Evolutionary conservation across 2,797 vertebrate species (phyloP), one percentile per base, ranked within the genome.

Genomic region (Melanogrammus aeglefinus): DNA sequence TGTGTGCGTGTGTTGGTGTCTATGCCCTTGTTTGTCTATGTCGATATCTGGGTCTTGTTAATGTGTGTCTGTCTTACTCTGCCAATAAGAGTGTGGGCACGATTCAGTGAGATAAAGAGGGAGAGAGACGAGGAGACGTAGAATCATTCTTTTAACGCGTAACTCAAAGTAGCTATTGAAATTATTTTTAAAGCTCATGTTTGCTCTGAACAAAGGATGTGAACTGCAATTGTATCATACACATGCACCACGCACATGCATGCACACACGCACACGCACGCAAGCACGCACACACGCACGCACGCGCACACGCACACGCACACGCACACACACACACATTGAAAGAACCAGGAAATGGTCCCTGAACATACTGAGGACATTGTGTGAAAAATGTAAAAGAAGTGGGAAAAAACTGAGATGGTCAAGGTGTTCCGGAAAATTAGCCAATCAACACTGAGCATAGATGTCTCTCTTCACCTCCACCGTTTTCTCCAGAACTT

Each of bases 161-260:
- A 41, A 74, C 36, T 33, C 27, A 76, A 44, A 72, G 18, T 44
- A 75, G 70, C 71, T 74, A 85, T 73, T 77, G 51, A 39, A 73
- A 33, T 27, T 35, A 41, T 24, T 38, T 82, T 82, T 83, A 63
- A 78, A 79, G 76, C 82, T 80, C 75, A 51, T 73, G 47, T 77
- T 81, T 39, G 39, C 8, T 13, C 75, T 81, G 76, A 84, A 78
- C 51, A 75, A 0, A 12, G 75, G 82, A 78, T 84, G 71, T 78
- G 0, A 38, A 75, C 44, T 75, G 47, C 85, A 88, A 79, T 78
- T 83, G 84, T 76, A 80, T 72, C 63, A 71, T 31, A 27, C 76
- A 75, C 75, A 41, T 24, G 57, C 44, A 81, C 35, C 75, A 14
- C 29, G 74, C 51, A 73, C 36, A 77, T 24, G 18, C 70, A 77